phyloP scores from a whole-genome alignment of 2,888 invertebrate species.

The Noctua fimbriata region DNA sequence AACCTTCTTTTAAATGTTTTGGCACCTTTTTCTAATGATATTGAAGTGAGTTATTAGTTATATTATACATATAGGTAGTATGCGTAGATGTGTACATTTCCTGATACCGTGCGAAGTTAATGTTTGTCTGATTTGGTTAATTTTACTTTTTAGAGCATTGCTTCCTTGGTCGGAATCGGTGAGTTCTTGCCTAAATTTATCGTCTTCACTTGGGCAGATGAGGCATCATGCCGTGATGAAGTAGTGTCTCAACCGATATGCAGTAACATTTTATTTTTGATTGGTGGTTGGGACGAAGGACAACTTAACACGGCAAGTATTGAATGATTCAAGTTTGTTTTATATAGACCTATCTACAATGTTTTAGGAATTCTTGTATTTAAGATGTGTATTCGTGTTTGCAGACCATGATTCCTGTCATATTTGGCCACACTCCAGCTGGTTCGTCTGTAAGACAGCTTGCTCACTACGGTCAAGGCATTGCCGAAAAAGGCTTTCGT shows the following conservation, averaged over 20 bases:
- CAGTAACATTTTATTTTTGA: slow-evolving; percentile 91
- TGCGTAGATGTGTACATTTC: background rate
- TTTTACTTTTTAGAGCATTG: slow-evolving; percentile 73
- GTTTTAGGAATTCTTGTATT: background rate
- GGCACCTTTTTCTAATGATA: slow-evolving; percentile 80
- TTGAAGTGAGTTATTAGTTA: slow-evolving; percentile 79
- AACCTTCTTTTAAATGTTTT: slow-evolving; percentile 86
- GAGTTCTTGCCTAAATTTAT: slow-evolving; percentile 92
- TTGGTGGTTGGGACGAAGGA: slow-evolving; percentile 91
- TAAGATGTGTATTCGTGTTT: slow-evolving; percentile 20
- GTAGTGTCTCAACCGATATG: slow-evolving; percentile 91
- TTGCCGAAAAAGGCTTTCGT: slow-evolving; percentile 87
- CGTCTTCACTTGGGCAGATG: slow-evolving; percentile 88
- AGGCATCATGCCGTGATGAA: slow-evolving; percentile 89
- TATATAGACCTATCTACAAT: background rate
- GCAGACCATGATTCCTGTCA: slow-evolving; percentile 92
- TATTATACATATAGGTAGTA: background rate
- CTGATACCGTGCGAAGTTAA: background rate
- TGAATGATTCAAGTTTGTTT: background rate
- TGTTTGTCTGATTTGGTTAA: background rate
- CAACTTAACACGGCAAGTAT: slow-evolving; percentile 74
- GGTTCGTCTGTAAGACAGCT: slow-evolving; percentile 93
- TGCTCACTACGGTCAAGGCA: slow-evolving; percentile 93
- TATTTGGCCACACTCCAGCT: slow-evolving; percentile 92
- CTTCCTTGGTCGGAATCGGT: slow-evolving; percentile 87